phyloP scores from a whole-genome alignment of 2,888 invertebrate genomes.

The Nemapogon koenigi region DNA sequence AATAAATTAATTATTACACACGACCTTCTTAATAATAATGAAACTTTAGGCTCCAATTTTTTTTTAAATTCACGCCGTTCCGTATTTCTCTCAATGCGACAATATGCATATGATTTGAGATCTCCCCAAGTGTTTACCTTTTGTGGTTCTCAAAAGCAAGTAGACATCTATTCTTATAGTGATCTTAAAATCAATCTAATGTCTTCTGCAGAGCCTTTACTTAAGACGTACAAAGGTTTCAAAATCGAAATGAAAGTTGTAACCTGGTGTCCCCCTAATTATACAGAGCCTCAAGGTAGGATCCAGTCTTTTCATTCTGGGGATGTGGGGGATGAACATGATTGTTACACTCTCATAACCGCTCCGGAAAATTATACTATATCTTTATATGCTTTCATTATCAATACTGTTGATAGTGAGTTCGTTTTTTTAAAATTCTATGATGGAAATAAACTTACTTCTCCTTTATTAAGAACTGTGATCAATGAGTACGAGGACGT shows the following conservation, averaged over 20 bases:
- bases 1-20: conserved; percentile 37
- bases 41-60: conserved; percentile 33
- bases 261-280: conserved; percentile 67
- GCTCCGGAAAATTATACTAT: conserved; percentile 72
- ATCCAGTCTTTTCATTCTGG: conserved; percentile 44
- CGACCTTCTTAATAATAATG: conserved; percentile 21
- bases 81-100: conserved; percentile 23
- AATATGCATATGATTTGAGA: neutral
- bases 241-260: conserved; percentile 66
- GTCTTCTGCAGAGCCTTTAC: conserved; percentile 30
- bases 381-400: conserved; percentile 64
- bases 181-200: conserved; percentile 28
- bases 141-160: conserved; percentile 30
- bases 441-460: conserved; percentile 34
- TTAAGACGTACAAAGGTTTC: conserved; percentile 62
- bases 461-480: conserved; percentile 24
- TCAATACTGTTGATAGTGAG: conserved; percentile 22
- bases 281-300: conserved; percentile 72
- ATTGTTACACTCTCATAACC: conserved; percentile 72
- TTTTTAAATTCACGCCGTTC: conserved; percentile 23
- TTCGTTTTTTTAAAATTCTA: conserved; percentile 40
- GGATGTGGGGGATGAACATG: conserved; percentile 23
- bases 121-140: conserved; percentile 24
- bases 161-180: conserved; percentile 35
- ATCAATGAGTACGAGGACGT: conserved; percentile 20